phyloP scores from a whole-genome alignment of 1,140 invertebrate genomes.

The Oreohelix idahoensis region DNA sequence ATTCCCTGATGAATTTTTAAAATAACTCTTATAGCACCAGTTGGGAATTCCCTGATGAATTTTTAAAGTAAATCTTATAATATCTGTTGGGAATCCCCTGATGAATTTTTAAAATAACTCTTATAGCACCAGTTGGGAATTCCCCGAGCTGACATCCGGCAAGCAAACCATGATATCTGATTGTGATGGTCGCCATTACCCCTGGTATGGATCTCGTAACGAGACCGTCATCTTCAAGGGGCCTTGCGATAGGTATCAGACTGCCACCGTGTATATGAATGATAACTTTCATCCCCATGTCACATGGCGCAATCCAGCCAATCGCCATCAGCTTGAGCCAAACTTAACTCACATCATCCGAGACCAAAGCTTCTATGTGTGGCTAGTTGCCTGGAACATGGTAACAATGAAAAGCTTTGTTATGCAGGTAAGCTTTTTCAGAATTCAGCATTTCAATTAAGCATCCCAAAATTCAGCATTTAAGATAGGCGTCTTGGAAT shows the following conservation, averaged over 20 bases:
- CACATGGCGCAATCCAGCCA: constrained; percentile 72
- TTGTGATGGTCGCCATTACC: constrained; percentile 72
- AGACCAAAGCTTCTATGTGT: constrained; percentile 72
- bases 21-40: too few species aligned
- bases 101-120: too few species aligned
- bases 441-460: too few species aligned
- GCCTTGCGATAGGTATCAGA: constrained; percentile 66
- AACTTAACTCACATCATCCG: constrained; percentile 70
- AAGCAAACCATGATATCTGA: constrained; percentile 72
- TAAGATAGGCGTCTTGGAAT: too few species aligned
- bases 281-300: constrained; percentile 74
- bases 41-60: too few species aligned
- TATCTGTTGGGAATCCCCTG: too few species aligned
- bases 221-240: constrained; percentile 70
- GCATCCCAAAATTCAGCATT: too few species aligned
- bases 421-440: constrained; percentile 53
- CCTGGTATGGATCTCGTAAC: constrained; percentile 72
- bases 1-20: too few species aligned
- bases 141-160: constrained; percentile 71
- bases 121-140: constrained; percentile 73
- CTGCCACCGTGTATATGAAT: constrained; percentile 71
- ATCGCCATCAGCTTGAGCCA: constrained; percentile 61
- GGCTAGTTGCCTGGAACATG: constrained; percentile 72
- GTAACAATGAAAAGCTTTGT: constrained; percentile 67
- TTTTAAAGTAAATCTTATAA: too few species aligned